Conservation (phyloP, 2,113 vertebrate species). For the Hippocampus guttulatus region DNA sequence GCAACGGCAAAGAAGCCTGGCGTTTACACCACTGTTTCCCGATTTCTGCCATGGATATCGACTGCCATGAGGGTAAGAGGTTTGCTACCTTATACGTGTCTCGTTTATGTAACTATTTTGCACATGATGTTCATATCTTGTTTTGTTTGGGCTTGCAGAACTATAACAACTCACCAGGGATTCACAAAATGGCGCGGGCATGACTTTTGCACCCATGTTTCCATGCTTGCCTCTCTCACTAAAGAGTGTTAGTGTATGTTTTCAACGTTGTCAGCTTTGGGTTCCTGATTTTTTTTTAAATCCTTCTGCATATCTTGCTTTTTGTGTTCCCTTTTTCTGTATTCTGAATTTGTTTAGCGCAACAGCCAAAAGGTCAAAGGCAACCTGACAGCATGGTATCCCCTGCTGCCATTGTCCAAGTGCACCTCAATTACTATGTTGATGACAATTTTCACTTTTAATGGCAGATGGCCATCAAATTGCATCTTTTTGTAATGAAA, state of each 20-base stretch:
- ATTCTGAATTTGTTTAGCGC: background rate
- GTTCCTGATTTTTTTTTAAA: constrained; percentile 1
- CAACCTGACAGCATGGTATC: background rate
- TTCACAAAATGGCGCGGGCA: constrained; percentile 74
- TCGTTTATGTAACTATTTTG: background rate
- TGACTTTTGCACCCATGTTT: constrained; percentile 30
- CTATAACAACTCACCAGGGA: constrained; percentile 68
- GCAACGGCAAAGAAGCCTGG: constrained; percentile 87
- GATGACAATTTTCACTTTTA: no score
- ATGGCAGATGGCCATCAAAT: background rate
- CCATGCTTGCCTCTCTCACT: constrained; percentile 11
- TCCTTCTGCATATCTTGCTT: background rate
- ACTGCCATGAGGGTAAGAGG: constrained; percentile 82
- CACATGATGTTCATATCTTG: background rate
- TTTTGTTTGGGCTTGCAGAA: constrained; percentile 54
- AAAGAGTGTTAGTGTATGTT: constrained; percentile 12
- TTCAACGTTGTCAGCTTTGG: background rate
- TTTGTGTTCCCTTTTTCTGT: constrained; percentile 9
- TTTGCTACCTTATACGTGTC: background rate
- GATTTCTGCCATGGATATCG: constrained; percentile 86
- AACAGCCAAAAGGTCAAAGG: background rate
- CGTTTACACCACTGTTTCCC: constrained; percentile 82
- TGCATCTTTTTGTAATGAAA: background rate
- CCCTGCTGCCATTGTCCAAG: background rate
- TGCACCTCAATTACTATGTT: background rate